These are phyloP conservation scores for Dorcus parallelipipedus DNA, from an alignment of 2,888 invertebrate genomes.

Conservation along the genomic window DNA sequence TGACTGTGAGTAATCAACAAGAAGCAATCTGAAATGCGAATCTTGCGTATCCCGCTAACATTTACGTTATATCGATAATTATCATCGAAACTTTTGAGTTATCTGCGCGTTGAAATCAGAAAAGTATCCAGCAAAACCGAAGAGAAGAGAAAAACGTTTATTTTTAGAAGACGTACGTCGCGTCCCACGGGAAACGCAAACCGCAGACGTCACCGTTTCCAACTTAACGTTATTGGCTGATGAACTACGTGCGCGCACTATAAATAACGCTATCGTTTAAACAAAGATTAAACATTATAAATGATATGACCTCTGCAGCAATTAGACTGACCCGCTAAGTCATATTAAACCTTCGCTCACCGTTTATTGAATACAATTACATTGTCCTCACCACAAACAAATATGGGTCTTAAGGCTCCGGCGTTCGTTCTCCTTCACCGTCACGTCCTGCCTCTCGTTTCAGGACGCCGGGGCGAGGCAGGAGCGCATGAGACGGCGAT, in stretches of 20 bases:
- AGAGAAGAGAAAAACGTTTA: too few species aligned
- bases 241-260: slow-evolving; percentile 36
- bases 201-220: slow-evolving; percentile 6
- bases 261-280: slow-evolving; percentile 45
- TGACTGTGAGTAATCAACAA: too few species aligned
- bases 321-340: slow-evolving; percentile 50
- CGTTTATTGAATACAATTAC: slow-evolving; percentile 47
- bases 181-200: too few species aligned
- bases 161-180: too few species aligned
- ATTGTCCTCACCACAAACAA: slow-evolving; percentile 33
- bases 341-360: slow-evolving; percentile 42
- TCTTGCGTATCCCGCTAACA: too few species aligned
- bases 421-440: slow-evolving; percentile 10
- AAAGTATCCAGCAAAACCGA: too few species aligned
- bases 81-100: too few species aligned
- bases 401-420: slow-evolving; percentile 33
- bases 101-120: too few species aligned
- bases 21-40: too few species aligned
- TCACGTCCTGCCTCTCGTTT: not conserved
- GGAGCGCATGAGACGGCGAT: slow-evolving; percentile 3
- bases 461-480: not conserved
- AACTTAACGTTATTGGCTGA: slow-evolving; percentile 7
- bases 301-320: slow-evolving; percentile 51
- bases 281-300: slow-evolving; percentile 50
- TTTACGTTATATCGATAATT: too few species aligned